Percentiles rank a stretch among this genome's conserved stretches.
Evolutionary conservation across 1,140 invertebrate genomes (phyloP).

Genomic region (Drosophila oshimai): DNA sequence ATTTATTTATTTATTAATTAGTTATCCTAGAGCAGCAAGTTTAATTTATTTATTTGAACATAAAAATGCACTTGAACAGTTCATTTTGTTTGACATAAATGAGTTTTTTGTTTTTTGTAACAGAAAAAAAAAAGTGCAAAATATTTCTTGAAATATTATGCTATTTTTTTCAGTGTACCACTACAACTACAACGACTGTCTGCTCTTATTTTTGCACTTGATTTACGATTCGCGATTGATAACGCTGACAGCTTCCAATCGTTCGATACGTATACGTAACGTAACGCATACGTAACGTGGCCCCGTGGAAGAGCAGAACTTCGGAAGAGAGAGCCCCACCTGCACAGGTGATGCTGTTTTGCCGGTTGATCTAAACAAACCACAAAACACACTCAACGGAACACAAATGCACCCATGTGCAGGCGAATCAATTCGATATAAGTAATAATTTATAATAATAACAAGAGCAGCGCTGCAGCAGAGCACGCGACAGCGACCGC

Average conservation of each 20-base stretch:
- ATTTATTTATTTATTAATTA: background rate
- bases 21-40: too few relatives aligned
- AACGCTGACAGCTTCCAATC: background rate
- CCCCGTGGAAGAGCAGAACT: background rate
- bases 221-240: conserved; percentile 6
- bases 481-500: background rate
- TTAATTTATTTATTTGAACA: background rate
- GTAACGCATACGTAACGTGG: background rate
- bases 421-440: background rate
- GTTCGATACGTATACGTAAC: background rate
- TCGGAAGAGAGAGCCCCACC: background rate
- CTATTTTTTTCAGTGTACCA: background rate
- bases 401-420: background rate
- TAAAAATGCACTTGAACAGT: too few relatives aligned
- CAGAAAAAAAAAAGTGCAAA: too few relatives aligned
- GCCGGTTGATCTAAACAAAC: background rate
- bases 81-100: background rate
- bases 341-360: background rate
- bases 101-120: background rate
- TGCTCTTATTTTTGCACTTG: background rate
- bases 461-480: background rate
- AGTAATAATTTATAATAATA: conserved; percentile 8
- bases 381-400: background rate
- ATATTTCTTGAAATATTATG: background rate
- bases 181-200: background rate